Evolutionary conservation across 2,888 invertebrate species (phyloP).

Genomic region (Digitonthophagus gazella): DNA sequence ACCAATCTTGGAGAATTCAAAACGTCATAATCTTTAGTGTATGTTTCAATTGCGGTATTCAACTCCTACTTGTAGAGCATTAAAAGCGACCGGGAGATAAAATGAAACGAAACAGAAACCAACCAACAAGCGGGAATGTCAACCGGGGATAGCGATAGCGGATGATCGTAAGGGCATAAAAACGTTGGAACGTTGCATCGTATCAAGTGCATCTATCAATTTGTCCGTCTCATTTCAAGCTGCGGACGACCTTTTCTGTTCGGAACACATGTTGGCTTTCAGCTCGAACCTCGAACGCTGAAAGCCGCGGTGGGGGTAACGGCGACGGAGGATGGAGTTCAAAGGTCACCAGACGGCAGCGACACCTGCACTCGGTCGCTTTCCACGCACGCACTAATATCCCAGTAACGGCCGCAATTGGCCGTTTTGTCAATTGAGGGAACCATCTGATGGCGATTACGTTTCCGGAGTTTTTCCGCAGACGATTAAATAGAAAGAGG

Average conservation of each 20-base stretch:
- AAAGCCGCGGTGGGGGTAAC: neutral
- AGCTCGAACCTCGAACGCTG: neutral
- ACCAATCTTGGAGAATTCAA: no score
- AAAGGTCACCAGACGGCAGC: neutral
- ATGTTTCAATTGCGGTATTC: neutral
- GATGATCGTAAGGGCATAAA: neutral
- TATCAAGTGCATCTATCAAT: neutral
- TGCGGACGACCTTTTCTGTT: neutral
- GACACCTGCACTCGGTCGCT: no score
- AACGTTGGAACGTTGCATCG: neutral
- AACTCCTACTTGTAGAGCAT: neutral
- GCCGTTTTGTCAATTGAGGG: neutral
- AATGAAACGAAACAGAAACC: neutral
- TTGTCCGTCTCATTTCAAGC: neutral
- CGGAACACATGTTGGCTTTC: neutral
- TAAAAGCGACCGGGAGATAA: no score
- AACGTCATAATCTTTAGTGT: no score
- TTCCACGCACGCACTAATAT: neutral
- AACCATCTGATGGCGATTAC: neutral
- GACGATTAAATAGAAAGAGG: neutral
- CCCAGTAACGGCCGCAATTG: neutral
- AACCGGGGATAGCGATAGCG: neutral
- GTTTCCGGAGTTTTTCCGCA: neutral
- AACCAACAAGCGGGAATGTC: no score
- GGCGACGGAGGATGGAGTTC: neutral